Base-by-base conservation (phyloP, 2,888 invertebrate species). In the Athalia cordata region DNA sequence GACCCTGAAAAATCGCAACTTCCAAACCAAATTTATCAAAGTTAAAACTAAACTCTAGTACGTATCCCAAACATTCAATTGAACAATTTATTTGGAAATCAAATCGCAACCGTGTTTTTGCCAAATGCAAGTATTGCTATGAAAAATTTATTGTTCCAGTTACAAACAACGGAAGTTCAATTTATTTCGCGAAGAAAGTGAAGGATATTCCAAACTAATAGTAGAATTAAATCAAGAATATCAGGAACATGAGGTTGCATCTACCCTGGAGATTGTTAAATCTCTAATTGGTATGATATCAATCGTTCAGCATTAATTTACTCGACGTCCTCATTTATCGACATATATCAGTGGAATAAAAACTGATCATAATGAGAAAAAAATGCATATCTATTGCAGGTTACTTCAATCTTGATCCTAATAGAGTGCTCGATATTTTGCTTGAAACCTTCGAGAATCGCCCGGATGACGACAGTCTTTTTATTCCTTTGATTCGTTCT, bases 131-230 rank as follows among this genome's bases (percentile, higher is more conserved):
- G 55, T 59, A 52, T 45, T 78, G 77, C 13, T 81, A 65, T 78
- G 8, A 67, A 50, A 3, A 78, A 77, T 52, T 81, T 81, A 80
- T 82, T 80, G 79, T 93, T 94, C 81, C 91, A 99, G 99, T 90
- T 99, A 99, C 91, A 99, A 99, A 90, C 99, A 99, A 91, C 95
- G 98, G 85, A 99, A 99, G 88, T 99, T 99, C 91, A 99, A 99
- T 92, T 93, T 99, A 85, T 96, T 99, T 88, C 94, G 99, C 77
- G 99, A 99, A 92, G 99, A 99, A 92, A 98, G 97, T 91, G 99
- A 99, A 92, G 99, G 99, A 5, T 99, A 98, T 92, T 96, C 99
- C 2, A 99, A 99, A 90, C 92, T 99, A 66, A 95, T 98, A 79
- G 95, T 97, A 15, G 99, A 99, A 92, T 91, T 99, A 80, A 97